These are phyloP conservation scores for Aleiodes testaceus DNA, from an alignment of 2,888 invertebrate species.

Conservation along the genomic window DNA sequence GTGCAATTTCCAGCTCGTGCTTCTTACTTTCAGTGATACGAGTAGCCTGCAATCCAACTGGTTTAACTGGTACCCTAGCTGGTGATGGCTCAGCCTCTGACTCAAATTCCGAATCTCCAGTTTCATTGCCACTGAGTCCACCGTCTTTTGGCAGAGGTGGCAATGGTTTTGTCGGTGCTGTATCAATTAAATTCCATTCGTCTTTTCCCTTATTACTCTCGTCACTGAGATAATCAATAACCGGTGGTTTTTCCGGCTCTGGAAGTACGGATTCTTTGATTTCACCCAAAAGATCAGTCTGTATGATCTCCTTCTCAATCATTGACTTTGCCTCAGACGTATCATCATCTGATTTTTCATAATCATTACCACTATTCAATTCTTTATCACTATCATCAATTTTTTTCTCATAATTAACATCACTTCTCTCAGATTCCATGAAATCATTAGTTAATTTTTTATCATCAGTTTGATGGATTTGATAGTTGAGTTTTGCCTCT, in stretches of 20 bases:
- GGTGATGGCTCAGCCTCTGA: slow-evolving; percentile 66
- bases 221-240: slow-evolving; percentile 57
- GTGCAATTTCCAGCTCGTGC: slow-evolving; percentile 62
- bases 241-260: slow-evolving; percentile 57
- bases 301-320: slow-evolving; percentile 37
- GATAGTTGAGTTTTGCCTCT: slow-evolving; percentile 10
- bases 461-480: slow-evolving; percentile 52
- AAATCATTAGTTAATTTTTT: slow-evolving; percentile 63
- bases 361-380: slow-evolving; percentile 21
- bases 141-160: slow-evolving; percentile 62
- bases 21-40: slow-evolving; percentile 40
- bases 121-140: slow-evolving; percentile 49
- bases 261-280: slow-evolving; percentile 59
- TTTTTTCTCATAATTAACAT: background rate
- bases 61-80: slow-evolving; percentile 55
- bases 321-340: slow-evolving; percentile 36
- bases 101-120: slow-evolving; percentile 69
- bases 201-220: slow-evolving; percentile 40
- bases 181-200: slow-evolving; percentile 54
- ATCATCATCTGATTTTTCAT: slow-evolving; percentile 14
- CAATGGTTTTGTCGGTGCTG: slow-evolving; percentile 64
- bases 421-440: slow-evolving; percentile 58
- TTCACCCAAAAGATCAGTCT: slow-evolving; percentile 49
- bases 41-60: slow-evolving; percentile 50
- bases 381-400: background rate